phyloP scores from a whole-genome alignment of 30 jellyfish, hydroid and myxozoan genomes.

The Pseudorhiza aurosa region DNA sequence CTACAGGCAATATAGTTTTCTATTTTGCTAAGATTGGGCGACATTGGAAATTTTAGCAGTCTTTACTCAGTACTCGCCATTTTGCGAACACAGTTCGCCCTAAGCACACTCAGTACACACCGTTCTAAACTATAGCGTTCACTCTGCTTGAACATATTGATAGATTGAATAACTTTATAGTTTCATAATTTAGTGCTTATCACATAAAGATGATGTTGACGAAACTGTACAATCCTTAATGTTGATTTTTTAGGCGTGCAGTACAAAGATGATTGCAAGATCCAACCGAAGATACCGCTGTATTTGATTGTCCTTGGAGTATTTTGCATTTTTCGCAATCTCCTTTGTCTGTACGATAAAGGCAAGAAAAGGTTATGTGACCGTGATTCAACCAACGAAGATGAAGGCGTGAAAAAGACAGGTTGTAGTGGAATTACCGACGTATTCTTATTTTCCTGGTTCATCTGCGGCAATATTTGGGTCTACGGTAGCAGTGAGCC shows the following conservation, averaged over 20 bases:
- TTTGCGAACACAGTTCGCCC: too few relatives aligned
- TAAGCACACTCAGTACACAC: too few relatives aligned
- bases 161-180: too few relatives aligned
- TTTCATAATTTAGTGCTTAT: too few relatives aligned
- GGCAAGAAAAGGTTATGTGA: slow-evolving; percentile 7
- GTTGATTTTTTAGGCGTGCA: slow-evolving; percentile 62
- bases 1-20: too few relatives aligned
- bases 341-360: slow-evolving; percentile 7
- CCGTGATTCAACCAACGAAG: slow-evolving; percentile 15
- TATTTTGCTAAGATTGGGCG: too few relatives aligned
- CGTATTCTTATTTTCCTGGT: slow-evolving; percentile 75
- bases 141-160: too few relatives aligned
- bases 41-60: too few relatives aligned
- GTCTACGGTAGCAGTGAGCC: slow-evolving; percentile 49
- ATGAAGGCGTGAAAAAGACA: slow-evolving; percentile 7
- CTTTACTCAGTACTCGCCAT: too few relatives aligned
- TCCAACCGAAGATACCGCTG: slow-evolving; percentile 60
- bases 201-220: too few relatives aligned
- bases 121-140: too few relatives aligned
- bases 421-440: slow-evolving; percentile 26
- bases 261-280: slow-evolving; percentile 48
- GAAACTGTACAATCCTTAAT: too few relatives aligned
- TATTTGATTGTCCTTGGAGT: slow-evolving; percentile 68
- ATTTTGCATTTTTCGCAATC: slow-evolving; percentile 45
- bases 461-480: slow-evolving; percentile 84